A percentile compares a stretch with the other conserved stretches of the same genome.
These are phyloP conservation scores for Zosterops lateralis DNA, from an alignment of 2,113 vertebrate species.

Conservation along the genomic window DNA sequence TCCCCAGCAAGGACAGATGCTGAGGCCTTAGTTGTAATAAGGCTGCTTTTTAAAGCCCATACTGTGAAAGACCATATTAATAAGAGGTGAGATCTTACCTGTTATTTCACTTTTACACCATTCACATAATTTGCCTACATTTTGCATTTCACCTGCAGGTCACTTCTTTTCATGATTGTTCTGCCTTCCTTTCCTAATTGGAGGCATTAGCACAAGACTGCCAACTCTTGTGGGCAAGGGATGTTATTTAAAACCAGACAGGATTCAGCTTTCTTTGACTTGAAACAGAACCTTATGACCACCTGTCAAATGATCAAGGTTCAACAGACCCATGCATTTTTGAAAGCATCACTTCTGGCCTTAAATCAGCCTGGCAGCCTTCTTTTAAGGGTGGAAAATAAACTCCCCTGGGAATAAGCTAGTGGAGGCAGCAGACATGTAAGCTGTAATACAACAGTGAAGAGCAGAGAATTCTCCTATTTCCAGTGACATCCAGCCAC, in stretches of 20 bases:
- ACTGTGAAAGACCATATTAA: neutral
- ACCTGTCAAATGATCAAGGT: slow-evolving; percentile 35
- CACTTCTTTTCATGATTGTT: neutral
- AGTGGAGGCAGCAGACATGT: neutral
- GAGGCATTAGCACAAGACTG: slow-evolving; percentile 5
- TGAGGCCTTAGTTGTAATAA: neutral
- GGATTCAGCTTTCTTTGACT: slow-evolving; percentile 25
- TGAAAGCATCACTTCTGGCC: slow-evolving; percentile 33
- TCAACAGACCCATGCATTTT: slow-evolving; percentile 22
- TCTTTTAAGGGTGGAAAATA: slow-evolving; percentile 46
- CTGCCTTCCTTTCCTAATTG: neutral
- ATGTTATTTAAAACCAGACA: slow-evolving; percentile 17
- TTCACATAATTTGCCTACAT: neutral
- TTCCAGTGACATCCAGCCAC: neutral
- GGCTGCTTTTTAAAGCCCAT: neutral
- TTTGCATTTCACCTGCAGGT: slow-evolving; percentile 2
- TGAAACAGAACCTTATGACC: slow-evolving; percentile 42
- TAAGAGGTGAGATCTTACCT: neutral
- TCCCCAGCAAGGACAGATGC: neutral
- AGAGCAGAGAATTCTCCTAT: slow-evolving; percentile 28
- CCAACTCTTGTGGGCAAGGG: neutral
- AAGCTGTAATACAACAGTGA: slow-evolving; percentile 10
- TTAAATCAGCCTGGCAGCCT: slow-evolving; percentile 48
- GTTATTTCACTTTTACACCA: neutral
- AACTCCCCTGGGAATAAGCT: slow-evolving; percentile 30